Evolutionary conservation across 2,113 vertebrate species (phyloP).

Genomic region (Leucopsar rothschildi): DNA sequence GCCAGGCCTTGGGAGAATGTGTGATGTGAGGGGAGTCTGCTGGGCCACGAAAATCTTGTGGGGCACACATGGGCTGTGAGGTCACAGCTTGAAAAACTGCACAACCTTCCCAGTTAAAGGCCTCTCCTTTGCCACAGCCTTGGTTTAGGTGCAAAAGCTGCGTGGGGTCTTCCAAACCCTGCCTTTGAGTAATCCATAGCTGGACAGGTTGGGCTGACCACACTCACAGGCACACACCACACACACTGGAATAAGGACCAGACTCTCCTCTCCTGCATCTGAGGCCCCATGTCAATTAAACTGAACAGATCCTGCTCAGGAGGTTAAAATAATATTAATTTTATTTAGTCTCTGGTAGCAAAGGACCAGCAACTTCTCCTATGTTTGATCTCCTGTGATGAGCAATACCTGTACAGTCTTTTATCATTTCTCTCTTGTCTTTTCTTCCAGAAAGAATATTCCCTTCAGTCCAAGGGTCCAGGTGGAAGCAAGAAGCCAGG

Average conservation of each 20-base stretch:
- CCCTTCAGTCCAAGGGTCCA: constrained; percentile 61
- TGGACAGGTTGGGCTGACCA: rapidly evolving
- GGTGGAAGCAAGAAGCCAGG: constrained; percentile 67
- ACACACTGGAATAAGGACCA: not conserved
- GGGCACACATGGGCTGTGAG: rapidly evolving
- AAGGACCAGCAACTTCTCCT: not conserved
- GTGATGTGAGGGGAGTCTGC: not conserved
- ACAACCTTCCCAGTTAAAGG: not conserved
- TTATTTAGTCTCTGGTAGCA: not conserved
- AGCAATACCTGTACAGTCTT: not conserved
- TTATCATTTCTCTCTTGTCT: constrained; percentile 1
- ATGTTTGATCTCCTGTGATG: not conserved
- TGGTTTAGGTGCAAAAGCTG: not conserved
- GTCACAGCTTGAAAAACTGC: not conserved
- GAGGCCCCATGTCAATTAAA: not conserved
- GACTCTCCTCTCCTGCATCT: not conserved
- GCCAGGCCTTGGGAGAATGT: not conserved
- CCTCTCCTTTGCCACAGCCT: not conserved
- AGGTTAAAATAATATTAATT: not conserved
- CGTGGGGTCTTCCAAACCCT: not conserved
- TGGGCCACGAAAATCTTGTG: rapidly evolving
- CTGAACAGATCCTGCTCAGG: not conserved
- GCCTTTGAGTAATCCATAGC: rapidly evolving
- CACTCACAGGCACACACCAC: rapidly evolving
- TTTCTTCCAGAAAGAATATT: constrained; percentile 79